A percentile compares a stretch with the other conserved stretches of the same genome.
Evolutionary conservation across 2,113 vertebrate species (phyloP).

Genomic region (Pseudorhombus dupliciocellatus): DNA sequence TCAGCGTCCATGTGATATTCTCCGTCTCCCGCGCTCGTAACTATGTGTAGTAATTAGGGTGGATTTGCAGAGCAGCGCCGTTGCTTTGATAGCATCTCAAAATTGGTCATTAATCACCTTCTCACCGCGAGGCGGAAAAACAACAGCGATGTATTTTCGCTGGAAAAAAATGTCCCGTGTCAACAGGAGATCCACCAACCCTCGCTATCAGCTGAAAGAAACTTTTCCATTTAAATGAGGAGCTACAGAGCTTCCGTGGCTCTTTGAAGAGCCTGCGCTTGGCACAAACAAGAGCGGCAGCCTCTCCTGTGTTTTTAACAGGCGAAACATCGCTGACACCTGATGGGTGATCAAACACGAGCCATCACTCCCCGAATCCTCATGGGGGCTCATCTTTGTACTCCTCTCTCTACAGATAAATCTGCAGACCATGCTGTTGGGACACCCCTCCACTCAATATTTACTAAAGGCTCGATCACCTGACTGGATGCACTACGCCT

Average conservation of each 20-base stretch:
- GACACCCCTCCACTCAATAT: conserved; percentile 77
- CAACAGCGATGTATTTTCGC: conserved; percentile 70
- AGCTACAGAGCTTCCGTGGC: conserved; percentile 71
- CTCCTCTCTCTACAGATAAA: conserved; percentile 71
- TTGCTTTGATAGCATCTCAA: conserved; percentile 76
- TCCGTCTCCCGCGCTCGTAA: conserved; percentile 42
- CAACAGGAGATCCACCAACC: conserved; percentile 75
- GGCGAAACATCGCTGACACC: conserved; percentile 81
- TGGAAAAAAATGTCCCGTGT: conserved; percentile 68
- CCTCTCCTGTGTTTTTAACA: conserved; percentile 82
- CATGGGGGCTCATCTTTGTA: conserved; percentile 78
- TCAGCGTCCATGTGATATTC: conserved; percentile 49
- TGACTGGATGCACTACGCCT: conserved; percentile 44
- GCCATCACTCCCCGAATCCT: conserved; percentile 75
- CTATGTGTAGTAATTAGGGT: conserved; percentile 75
- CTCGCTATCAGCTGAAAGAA: conserved; percentile 72
- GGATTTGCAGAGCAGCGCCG: conserved; percentile 68
- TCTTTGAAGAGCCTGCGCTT: conserved; percentile 81
- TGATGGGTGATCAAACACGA: conserved; percentile 85
- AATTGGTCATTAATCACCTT: conserved; percentile 81
- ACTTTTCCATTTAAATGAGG: conserved; percentile 83
- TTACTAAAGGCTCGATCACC: conserved; percentile 75
- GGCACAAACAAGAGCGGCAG: conserved; percentile 81
- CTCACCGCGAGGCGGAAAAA: conserved; percentile 66
- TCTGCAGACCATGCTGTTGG: conserved; percentile 76